Evolutionary conservation across 2,113 vertebrate genomes (phyloP), one percentile per base, ranked within the genome.

Genomic region (Paradoxurus hermaphroditus): DNA sequence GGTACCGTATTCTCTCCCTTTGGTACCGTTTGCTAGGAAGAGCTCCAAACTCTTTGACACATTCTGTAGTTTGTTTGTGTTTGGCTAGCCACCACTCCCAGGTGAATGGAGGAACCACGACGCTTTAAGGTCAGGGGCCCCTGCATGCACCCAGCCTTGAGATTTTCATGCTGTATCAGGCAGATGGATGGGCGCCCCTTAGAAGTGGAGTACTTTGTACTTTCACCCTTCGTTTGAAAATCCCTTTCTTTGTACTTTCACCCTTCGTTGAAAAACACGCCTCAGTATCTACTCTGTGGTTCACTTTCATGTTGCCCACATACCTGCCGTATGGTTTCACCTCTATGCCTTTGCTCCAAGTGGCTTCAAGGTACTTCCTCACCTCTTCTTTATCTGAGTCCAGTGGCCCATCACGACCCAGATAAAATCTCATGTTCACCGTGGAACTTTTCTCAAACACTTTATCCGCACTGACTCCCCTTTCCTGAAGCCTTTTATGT

Each of bases 401-500:
- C 25, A 51, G 46, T 29, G 86, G n/a, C 13, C 12, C 15, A 51
- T 59, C 11, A n/a, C 81, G 39, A 85, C 11, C 10, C 11, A 65
- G 63, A 23, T 77, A 23, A 73, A 63, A 14, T n/a, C 65, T 39
- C 15, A 11, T n/a, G 19, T 51, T 65, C 27, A 75, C 56, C 6
- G 4, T 63, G 46, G 63, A n/a, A 34, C 27, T 79, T 73, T 79
- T 25, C 46, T 89, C 27, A 25, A 36, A 84, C 7, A 34, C 27
- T 27, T 56, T 39, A 0, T 59, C 36, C 77, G 78, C 63, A 34
- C 12, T 13, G 31, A 39, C 4, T 67, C 51, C n/a, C 23, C 13
- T 89, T 93, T 89, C 78, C 36, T 70, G 56, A 86, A 73, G 41
- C 8, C 27, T 91, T 72, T 94, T 56, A 27, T 36, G 29, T 92